Percentiles rank a stretch among this genome's conserved stretches.
Conservation (phyloP, 2,888 invertebrate species). For the Sepioteuthis lessoniana region DNA sequence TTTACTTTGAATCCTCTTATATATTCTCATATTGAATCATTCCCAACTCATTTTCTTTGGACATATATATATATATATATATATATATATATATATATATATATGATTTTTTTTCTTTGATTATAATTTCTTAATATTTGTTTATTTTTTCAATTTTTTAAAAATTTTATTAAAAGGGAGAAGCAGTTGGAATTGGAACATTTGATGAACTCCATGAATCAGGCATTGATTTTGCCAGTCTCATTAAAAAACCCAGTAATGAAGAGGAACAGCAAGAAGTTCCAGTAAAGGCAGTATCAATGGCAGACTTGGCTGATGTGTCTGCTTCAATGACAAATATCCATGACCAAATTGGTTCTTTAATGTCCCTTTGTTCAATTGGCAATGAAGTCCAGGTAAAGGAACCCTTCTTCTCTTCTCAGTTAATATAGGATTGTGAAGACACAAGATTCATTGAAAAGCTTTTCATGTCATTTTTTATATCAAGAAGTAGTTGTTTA, state of each 20-base stretch:
- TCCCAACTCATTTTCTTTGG: too few relatives aligned
- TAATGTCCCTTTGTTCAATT: constrained; percentile 63
- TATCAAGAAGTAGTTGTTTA: too few relatives aligned
- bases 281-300: neutral
- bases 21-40: too few relatives aligned
- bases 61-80: too few relatives aligned
- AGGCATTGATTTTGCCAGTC: constrained; percentile 70
- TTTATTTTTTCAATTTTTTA: neutral
- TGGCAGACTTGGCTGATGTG: neutral
- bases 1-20: too few relatives aligned
- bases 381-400: constrained; percentile 66
- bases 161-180: constrained; percentile 63
- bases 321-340: neutral
- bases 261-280: constrained; percentile 57
- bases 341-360: constrained; percentile 57
- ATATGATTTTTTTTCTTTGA: neutral
- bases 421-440: neutral
- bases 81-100: too few relatives aligned
- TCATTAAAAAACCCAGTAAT: constrained; percentile 68
- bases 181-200: constrained; percentile 69
- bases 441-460: neutral
- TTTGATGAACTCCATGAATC: constrained; percentile 69
- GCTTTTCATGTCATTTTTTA: neutral
- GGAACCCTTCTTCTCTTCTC: neutral
- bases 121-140: too few relatives aligned